These are phyloP conservation scores for Oscheius myriophilus DNA, from an alignment of 2,888 invertebrate species.

Conservation along the genomic window DNA sequence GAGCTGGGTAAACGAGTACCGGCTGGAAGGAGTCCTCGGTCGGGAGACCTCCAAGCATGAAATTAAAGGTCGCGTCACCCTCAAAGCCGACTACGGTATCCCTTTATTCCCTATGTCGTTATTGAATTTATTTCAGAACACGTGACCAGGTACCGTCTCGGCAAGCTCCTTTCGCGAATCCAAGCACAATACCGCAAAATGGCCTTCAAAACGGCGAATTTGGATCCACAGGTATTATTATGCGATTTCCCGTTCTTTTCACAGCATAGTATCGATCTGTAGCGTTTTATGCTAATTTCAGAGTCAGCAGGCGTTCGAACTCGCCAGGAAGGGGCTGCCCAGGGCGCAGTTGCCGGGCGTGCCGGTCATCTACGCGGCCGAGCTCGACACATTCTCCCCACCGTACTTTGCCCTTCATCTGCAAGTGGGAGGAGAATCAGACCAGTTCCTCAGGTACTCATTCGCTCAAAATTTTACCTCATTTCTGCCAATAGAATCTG, in stretches of 20 bases:
- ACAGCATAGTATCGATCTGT: background rate
- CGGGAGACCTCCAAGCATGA: conserved; percentile 45
- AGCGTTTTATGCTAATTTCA: conserved; percentile 21
- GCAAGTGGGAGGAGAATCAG: conserved; percentile 86
- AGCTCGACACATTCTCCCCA: conserved; percentile 82
- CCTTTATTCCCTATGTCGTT: background rate
- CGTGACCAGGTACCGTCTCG: conserved; percentile 80
- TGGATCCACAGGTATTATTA: conserved; percentile 78
- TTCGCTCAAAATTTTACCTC: no score
- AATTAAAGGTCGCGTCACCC: conserved; percentile 43
- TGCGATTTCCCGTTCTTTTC: no score
- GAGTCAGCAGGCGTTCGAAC: conserved; percentile 88
- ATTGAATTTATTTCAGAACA: conserved; percentile 73
- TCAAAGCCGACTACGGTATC: conserved; percentile 47
- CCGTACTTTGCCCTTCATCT: conserved; percentile 90
- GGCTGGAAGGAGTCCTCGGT: conserved; percentile 60
- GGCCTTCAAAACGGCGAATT: conserved; percentile 74
- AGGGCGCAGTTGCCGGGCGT: conserved; percentile 79
- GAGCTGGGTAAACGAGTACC: conserved; percentile 61
- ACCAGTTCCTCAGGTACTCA: conserved; percentile 77
- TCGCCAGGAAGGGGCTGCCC: conserved; percentile 84
- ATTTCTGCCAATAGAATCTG: no score
- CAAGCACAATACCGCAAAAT: conserved; percentile 58
- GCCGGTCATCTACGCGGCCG: conserved; percentile 85
- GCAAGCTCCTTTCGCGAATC: conserved; percentile 78